These are phyloP conservation scores for Sylvietta virens DNA, from an alignment of 2,113 vertebrate genomes.

Conservation along the genomic window DNA sequence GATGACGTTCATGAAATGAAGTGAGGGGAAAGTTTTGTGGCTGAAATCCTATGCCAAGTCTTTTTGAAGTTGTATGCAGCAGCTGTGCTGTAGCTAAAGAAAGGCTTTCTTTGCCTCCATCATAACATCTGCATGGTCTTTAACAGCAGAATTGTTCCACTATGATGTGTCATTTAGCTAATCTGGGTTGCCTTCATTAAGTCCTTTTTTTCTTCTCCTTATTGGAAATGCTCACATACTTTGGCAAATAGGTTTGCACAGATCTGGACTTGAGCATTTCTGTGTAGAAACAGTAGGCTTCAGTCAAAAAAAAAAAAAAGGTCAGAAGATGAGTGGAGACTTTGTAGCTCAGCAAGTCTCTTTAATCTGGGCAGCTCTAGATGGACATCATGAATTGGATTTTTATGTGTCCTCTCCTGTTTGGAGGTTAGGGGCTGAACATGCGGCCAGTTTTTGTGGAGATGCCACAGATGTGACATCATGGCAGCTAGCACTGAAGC, in stretches of 20 bases:
- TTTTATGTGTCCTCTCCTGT: not conserved
- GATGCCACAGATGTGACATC: not conserved
- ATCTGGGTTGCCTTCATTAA: not conserved
- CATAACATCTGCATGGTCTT: constrained; percentile 35
- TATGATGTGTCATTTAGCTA: not conserved
- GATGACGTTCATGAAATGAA: not conserved
- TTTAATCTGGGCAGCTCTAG: not conserved
- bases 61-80: constrained; percentile 39
- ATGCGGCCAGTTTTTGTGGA: not conserved
- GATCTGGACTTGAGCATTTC: not conserved
- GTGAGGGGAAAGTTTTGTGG: constrained; percentile 20
- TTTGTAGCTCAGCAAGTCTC: not conserved
- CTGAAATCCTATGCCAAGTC: constrained; percentile 42
- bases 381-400: not conserved
- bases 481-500: not conserved
- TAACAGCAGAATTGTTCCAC: constrained; percentile 26
- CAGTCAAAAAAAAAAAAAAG: not conserved
- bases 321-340: not conserved
- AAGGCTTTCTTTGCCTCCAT: constrained; percentile 34
- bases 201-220: not conserved
- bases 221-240: not conserved
- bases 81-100: constrained; percentile 55
- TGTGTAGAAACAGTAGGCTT: not conserved
- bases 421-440: not conserved
- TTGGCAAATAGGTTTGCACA: not conserved